These are phyloP conservation scores for Lycia hirtaria DNA, from an alignment of 2,888 invertebrate species.

Conservation along the genomic window DNA sequence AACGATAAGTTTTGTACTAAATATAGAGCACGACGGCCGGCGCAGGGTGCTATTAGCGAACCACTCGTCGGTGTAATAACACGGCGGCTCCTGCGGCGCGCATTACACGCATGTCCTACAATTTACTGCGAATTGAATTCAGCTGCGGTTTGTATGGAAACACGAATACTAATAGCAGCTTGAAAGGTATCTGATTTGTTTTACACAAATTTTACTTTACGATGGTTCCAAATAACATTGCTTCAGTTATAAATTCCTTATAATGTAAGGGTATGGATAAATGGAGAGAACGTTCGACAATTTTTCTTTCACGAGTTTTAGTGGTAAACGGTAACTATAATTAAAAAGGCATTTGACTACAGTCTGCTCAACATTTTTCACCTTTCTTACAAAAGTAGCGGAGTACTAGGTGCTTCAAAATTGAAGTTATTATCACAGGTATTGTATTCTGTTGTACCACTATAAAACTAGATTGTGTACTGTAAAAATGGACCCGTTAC, in stretches of 20 bases:
- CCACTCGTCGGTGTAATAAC: slow-evolving; percentile 55
- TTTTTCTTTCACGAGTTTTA: no score
- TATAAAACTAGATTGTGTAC: no score
- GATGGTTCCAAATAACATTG: background rate
- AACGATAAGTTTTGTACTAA: slow-evolving; percentile 72
- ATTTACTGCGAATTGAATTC: slow-evolving; percentile 37
- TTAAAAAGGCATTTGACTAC: no score
- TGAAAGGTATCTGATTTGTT: slow-evolving; percentile 3
- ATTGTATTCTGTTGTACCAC: no score
- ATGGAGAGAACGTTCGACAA: no score
- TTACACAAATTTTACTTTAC: slow-evolving; percentile 4
- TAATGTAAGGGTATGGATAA: no score
- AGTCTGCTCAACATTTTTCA: no score
- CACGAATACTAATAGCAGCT: slow-evolving; percentile 5
- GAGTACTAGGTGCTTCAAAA: no score
- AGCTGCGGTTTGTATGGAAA: slow-evolving; percentile 22
- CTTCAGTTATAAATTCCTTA: background rate
- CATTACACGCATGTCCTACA: slow-evolving; percentile 28
- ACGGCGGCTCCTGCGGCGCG: slow-evolving; percentile 33
- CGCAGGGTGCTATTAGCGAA: slow-evolving; percentile 60
- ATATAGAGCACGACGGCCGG: slow-evolving; percentile 65
- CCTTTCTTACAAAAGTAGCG: no score
- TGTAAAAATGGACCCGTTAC: no score
- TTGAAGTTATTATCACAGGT: no score
- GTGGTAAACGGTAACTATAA: no score